Conservation (phyloP, 2,888 invertebrate genomes). For the Iselma pallidipennis region DNA sequence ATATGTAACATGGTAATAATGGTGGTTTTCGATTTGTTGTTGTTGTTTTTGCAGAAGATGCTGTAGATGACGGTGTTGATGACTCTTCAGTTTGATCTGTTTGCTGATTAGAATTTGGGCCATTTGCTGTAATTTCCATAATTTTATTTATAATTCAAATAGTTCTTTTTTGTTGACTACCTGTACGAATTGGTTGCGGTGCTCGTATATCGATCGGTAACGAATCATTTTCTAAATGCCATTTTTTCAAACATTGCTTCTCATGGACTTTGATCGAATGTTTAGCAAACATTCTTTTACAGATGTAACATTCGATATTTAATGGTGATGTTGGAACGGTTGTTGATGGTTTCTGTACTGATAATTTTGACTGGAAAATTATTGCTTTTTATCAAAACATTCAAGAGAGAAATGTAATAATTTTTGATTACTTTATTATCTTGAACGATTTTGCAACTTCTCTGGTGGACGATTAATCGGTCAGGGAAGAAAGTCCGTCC, state of each 20-base stretch:
- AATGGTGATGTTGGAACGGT: constrained; percentile 35
- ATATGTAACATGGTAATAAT: constrained; percentile 64
- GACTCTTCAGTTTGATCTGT: no score
- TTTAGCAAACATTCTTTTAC: constrained; percentile 67
- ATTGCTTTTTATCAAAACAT: constrained; percentile 8
- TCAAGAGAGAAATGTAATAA: constrained; percentile 19
- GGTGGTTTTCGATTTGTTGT: constrained; percentile 44
- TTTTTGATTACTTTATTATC: constrained; percentile 31
- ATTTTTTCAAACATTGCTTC: constrained; percentile 68
- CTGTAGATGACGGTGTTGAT: no score
- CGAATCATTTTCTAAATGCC: constrained; percentile 63
- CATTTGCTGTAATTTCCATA: no score
- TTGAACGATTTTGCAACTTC: constrained; percentile 52
- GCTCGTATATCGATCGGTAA: constrained; percentile 54
- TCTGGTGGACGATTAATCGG: constrained; percentile 64
- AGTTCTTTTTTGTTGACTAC: no score
- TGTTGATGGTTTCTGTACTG: constrained; percentile 27
- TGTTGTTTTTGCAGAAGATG: neutral
- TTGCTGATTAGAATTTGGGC: no score
- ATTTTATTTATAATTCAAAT: no score
- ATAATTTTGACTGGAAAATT: constrained; percentile 43
- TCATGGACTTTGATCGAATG: constrained; percentile 68
- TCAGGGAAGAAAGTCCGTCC: constrained; percentile 72
- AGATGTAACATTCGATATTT: constrained; percentile 64
- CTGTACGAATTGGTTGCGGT: constrained; percentile 29